Conservation (phyloP, 2,797 vertebrate species). For the Neomorphus geoffroyi region DNA sequence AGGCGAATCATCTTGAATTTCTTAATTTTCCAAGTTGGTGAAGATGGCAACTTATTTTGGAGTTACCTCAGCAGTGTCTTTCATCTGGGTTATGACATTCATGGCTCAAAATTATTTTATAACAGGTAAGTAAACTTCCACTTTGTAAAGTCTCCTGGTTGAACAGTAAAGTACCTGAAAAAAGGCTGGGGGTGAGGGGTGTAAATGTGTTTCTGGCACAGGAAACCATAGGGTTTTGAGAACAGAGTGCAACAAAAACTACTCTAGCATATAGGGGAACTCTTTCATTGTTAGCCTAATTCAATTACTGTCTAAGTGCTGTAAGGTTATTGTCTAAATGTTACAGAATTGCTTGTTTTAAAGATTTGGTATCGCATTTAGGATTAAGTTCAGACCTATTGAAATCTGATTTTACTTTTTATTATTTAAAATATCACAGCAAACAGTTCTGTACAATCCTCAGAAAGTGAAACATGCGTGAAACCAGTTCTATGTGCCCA, state of each 20-base stretch:
- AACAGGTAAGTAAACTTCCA: slow-evolving; percentile 64
- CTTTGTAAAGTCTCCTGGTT: background rate
- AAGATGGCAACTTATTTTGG: slow-evolving; percentile 53
- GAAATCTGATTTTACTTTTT: background rate
- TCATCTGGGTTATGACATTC: slow-evolving; percentile 4
- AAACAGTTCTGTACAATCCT: background rate
- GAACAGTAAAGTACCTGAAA: background rate
- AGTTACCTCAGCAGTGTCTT: slow-evolving; percentile 24
- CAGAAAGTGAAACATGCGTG: background rate
- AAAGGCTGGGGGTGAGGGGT: background rate
- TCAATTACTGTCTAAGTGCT: background rate
- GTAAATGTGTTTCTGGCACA: background rate
- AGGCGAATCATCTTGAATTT: background rate
- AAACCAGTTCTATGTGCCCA: background rate
- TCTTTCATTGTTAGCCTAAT: background rate
- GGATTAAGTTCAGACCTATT: background rate
- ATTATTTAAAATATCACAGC: background rate
- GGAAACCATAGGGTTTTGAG: background rate
- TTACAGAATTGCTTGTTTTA: background rate
- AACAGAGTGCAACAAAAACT: background rate
- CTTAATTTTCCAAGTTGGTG: background rate
- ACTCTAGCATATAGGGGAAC: background rate
- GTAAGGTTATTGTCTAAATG: background rate
- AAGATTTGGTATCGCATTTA: background rate
- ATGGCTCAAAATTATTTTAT: slow-evolving; percentile 12